phyloP scores from a whole-genome alignment of 2,113 vertebrate species.

The Turnix velox region DNA sequence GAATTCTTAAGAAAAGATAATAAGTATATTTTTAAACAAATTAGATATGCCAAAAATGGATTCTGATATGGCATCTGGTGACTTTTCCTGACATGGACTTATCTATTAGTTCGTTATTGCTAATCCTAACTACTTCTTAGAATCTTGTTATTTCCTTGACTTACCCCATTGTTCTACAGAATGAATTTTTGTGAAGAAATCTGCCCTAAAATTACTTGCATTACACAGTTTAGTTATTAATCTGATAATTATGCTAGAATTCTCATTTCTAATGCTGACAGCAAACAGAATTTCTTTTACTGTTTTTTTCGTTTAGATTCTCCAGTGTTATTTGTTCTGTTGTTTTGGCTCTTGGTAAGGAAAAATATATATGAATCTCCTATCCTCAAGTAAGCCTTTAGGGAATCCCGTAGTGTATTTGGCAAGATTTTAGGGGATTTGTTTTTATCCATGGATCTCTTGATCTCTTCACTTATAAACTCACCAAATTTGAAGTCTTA shows the following conservation, averaged over 20 bases:
- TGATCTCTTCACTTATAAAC: background rate
- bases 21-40: background rate
- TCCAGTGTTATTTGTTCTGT: background rate
- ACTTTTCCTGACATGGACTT: background rate
- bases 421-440: slow-evolving; percentile 15
- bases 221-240: background rate
- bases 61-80: background rate
- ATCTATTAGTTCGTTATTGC: background rate
- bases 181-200: background rate
- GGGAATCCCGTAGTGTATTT: background rate
- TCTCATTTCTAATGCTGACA: background rate
- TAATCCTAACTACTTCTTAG: background rate
- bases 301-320: background rate
- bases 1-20: background rate
- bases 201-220: background rate
- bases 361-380: background rate
- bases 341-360: background rate
- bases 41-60: background rate
- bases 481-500: background rate
- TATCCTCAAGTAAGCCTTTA: background rate
- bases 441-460: slow-evolving; percentile 7
- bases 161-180: background rate
- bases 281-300: background rate
- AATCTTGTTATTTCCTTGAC: background rate
- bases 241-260: background rate